Evolutionary conservation across 2,113 vertebrate genomes (phyloP), one percentile per base, ranked within the genome.

Genomic region (Cyanocitta stelleri): DNA sequence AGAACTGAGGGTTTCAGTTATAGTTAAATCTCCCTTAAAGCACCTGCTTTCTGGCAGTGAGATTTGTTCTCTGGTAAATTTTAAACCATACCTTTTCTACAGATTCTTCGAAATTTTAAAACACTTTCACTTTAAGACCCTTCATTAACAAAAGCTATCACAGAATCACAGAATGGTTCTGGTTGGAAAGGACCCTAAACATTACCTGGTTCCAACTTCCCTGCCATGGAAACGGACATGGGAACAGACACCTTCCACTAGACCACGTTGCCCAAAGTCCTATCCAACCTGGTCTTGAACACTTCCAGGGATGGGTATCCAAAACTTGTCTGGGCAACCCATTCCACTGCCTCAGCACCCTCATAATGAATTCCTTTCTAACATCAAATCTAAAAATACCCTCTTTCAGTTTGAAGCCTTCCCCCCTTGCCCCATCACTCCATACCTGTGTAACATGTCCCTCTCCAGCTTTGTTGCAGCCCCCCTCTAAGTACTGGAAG

Each of bases 361-460:
- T 35, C 26, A 56, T 1, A 43, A 32, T 43, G 26, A 72, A 64
- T 64, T 79, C 64, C 58, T 64, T 43, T 22, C 26, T 49, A 18
- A 64, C 3, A 56, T 35, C 30, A 56, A 80, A 56, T 35, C 6
- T 43, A 49, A 88, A 56, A 26, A 48, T 12, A 30, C 6, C 4
- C 6, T 56, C 14, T 64, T 64, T 43, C 21, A 64, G 14, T 43
- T 9, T 49, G 43, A 66, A 58, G 43, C 26, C 49, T 35, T 32
- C 6, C 3, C 20, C 13, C 35, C 26, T 43, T 32, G 35, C 23
- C 21, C 35, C 27, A 56, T 43, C n/a, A 27, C 9, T 56, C 44
- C 21, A 49, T 22, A 56, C 8, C 22, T 13, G 3, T 23, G 6
- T 35, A 46, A 69, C 41, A n/a, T 0, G 0, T 24, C 18, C 37